These are phyloP conservation scores for Amphiprion percula DNA, from an alignment of 2,113 vertebrate species.

Conservation along the genomic window DNA sequence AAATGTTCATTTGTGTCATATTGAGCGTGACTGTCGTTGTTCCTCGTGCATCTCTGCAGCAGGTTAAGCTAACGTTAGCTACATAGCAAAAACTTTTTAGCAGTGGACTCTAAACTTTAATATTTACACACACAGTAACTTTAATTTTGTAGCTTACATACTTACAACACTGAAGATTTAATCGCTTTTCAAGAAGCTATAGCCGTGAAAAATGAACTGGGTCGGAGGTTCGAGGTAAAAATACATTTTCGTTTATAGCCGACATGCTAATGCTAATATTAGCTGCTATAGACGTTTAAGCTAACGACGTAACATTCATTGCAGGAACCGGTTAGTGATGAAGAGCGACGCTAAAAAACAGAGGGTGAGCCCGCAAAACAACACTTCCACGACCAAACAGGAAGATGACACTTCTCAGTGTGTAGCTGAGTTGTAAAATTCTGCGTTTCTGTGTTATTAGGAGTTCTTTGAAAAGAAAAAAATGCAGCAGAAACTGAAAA, in stretches of 20 bases:
- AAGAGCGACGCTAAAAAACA: conserved; percentile 91
- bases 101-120: fast-evolving
- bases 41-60: not conserved
- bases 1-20: too few species aligned
- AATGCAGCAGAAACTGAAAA: conserved; percentile 87
- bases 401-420: not conserved
- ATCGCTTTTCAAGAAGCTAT: too few species aligned
- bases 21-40: fast-evolving
- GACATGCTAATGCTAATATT: not conserved
- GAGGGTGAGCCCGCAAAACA: conserved; percentile 77
- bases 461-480: conserved; percentile 95
- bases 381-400: not conserved
- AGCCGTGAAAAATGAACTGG: conserved; percentile 87
- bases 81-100: not conserved
- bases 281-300: not conserved
- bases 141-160: not conserved
- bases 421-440: too few species aligned
- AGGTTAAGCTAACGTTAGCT: conserved; percentile 1
- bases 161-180: too few species aligned
- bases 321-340: conserved; percentile 88
- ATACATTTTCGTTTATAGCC: not conserved
- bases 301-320: not conserved
- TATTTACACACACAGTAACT: not conserved
- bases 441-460: conserved; percentile 68
- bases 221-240: conserved; percentile 89